Base-by-base conservation (phyloP, 53 echinoderm and acorn worm genomes). In the Actinopyga echinites region DNA sequence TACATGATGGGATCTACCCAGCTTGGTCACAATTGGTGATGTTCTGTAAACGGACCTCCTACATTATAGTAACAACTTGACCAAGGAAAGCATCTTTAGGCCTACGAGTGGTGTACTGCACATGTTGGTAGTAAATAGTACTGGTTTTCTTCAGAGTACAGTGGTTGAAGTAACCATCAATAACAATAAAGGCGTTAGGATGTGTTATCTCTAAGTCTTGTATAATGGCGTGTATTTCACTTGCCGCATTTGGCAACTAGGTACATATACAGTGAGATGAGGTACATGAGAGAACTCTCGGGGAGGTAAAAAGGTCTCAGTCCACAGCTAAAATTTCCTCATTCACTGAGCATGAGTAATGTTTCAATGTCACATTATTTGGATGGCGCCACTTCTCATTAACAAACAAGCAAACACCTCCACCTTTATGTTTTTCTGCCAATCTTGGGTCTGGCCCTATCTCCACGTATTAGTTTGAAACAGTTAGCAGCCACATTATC, bases 351-450 rank as follows among this genome's bases (percentile, higher is more conserved):
- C 7, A 37, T 37, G 37, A 37, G 37, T 37, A 37, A 37, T 35
- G 59, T 63, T 79, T 10, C 26, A n/a, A 25, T n/a, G 60, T 42
- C 42, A 73, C 43, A 28, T 83, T 87, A 60, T 74, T 87, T 26
- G 74, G 74, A 74, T 49, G 74, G 54, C 88, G 82, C 88, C 63
- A 87, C 42, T 44, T 33, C n/a, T n/a, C n/a, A n/a, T n/a, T n/a
- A n/a, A n/a, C n/a, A n/a, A n/a, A n/a, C n/a, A n/a, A n/a, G n/a
- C n/a, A n/a, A n/a, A n/a, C n/a, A n/a, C n/a, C n/a, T n/a, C n/a
- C n/a, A n/a, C n/a, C 83, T 21, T 64, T 52, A 21, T 63, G 56
- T 79, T 84, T 88, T 8, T 74, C 84, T n/a, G 84, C 38, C 25
- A 78, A 24, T 7, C 77, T 65, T 8, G 32, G 77, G 57, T 45